phyloP scores from a whole-genome alignment of 1,140 invertebrate species.

The Capitella teleta region DNA sequence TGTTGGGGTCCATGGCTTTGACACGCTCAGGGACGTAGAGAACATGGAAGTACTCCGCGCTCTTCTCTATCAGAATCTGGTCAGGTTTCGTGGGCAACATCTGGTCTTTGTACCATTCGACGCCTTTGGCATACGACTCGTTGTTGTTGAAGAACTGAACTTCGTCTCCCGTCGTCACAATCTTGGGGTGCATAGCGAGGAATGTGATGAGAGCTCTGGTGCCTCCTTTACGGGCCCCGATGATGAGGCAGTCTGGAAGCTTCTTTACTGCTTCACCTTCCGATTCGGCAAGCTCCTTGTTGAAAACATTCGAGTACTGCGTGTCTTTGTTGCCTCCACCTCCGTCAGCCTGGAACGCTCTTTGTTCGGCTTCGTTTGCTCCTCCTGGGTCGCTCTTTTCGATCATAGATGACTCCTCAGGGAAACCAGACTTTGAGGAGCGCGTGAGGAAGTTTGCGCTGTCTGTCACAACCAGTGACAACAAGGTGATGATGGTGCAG shows the following conservation, averaged over 20 bases:
- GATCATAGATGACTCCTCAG: no score
- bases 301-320: no score
- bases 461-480: no score
- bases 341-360: no score
- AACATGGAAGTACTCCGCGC: constrained; percentile 43
- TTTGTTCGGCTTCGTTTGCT: no score
- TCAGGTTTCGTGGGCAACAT: constrained; percentile 28
- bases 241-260: constrained; percentile 36
- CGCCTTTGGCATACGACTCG: constrained; percentile 33
- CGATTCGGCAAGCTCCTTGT: no score
- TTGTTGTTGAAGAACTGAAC: constrained; percentile 43
- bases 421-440: no score
- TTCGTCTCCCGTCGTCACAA: constrained; percentile 28
- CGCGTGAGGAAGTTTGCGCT: no score
- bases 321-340: no score
- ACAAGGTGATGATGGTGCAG: no score
- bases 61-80: constrained; percentile 46
- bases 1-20: neutral
- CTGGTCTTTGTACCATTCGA: constrained; percentile 39
- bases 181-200: constrained; percentile 38
- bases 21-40: neutral
- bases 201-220: constrained; percentile 43
- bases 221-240: constrained; percentile 43
- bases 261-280: neutral
- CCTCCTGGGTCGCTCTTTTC: no score